Evolutionary conservation across 2,113 vertebrate species (phyloP).

Genomic region (Eclectus roratus): DNA sequence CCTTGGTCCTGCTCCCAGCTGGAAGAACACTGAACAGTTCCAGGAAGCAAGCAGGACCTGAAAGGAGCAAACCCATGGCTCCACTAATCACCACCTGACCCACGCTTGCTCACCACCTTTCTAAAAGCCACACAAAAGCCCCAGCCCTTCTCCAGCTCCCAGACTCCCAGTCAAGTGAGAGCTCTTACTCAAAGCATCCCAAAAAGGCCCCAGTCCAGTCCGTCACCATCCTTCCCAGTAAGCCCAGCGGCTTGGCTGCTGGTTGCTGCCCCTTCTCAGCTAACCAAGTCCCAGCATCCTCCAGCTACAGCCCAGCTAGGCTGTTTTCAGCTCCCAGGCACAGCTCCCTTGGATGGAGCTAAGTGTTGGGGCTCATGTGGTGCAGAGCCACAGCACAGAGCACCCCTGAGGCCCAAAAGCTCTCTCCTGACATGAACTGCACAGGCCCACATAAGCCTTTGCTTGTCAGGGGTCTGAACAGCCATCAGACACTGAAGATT

Average conservation of each 20-base stretch:
- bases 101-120: neutral
- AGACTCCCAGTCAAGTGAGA: neutral
- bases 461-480: neutral
- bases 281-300: neutral
- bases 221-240: neutral
- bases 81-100: accelerated
- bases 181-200: neutral
- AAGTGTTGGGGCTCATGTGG: accelerated
- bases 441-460: accelerated
- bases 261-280: neutral
- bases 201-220: neutral
- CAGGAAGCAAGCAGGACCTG: neutral
- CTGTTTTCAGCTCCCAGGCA: neutral
- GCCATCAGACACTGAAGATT: accelerated
- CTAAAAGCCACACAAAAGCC: neutral
- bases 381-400: neutral
- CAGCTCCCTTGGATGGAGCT: neutral
- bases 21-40: neutral
- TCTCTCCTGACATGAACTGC: neutral
- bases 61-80: accelerated
- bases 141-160: neutral
- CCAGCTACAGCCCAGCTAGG: neutral
- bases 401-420: neutral
- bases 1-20: neutral
- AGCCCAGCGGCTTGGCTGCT: neutral